These are phyloP conservation scores for Aproaerema taeniolella DNA, from an alignment of 2,888 invertebrate species.

Conservation along the genomic window DNA sequence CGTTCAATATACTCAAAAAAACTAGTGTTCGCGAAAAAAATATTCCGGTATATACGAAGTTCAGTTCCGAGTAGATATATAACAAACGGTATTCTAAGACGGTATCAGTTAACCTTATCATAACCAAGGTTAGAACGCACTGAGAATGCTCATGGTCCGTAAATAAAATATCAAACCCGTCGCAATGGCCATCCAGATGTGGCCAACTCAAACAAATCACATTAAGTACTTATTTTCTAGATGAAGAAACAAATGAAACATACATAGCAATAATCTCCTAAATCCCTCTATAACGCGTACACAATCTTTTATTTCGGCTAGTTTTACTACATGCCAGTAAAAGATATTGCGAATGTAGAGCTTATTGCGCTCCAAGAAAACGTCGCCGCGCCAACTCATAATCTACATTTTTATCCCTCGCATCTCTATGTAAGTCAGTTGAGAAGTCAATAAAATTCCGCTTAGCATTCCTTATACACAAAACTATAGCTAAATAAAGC, in stretches of 20 bases:
- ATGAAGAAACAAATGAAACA: constrained; percentile 37
- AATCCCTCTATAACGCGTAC: constrained; percentile 33
- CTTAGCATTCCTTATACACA: constrained; percentile 39
- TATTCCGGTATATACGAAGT: no score
- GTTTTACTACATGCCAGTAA: constrained; percentile 38
- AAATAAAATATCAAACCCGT: constrained; percentile 45
- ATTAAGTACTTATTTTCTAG: constrained; percentile 36
- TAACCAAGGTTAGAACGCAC: constrained; percentile 35
- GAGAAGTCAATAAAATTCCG: constrained; percentile 47
- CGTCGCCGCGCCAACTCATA: constrained; percentile 35
- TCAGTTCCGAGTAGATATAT: no score
- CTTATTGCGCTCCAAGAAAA: constrained; percentile 21
- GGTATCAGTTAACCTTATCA: constrained; percentile 30
- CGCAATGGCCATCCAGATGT: constrained; percentile 35
- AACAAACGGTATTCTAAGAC: constrained; percentile 20
- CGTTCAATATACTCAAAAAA: no score
- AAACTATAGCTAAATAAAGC: constrained; percentile 38
- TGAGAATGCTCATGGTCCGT: constrained; percentile 36
- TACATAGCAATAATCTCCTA: constrained; percentile 39
- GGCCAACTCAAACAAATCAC: constrained; percentile 29
- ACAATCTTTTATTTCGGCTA: constrained; percentile 34
- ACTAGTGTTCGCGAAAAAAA: no score
- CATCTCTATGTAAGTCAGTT: constrained; percentile 32
- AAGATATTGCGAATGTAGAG: constrained; percentile 32
- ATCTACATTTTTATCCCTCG: constrained; percentile 41